These are phyloP conservation scores for Scomber scombrus DNA, from an alignment of 2,113 vertebrate species.

Conservation along the genomic window DNA sequence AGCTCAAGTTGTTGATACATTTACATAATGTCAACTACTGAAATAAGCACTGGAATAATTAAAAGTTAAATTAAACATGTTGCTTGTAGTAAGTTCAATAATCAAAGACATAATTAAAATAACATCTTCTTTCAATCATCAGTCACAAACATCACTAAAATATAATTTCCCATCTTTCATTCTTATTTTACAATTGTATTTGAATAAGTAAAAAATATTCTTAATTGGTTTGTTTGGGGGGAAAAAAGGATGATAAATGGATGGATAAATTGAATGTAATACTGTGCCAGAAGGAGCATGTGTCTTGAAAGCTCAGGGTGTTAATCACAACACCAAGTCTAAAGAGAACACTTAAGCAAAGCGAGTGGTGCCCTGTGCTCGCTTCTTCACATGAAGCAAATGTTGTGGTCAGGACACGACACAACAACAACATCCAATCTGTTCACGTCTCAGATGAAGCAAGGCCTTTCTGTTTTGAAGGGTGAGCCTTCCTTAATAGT, in stretches of 20 bases:
- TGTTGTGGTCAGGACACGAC: neutral
- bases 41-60: constrained; percentile 2
- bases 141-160: too few species aligned
- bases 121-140: too few species aligned
- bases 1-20: neutral
- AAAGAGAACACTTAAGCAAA: neutral
- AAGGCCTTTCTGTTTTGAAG: neutral
- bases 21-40: neutral
- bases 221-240: neutral
- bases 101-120: neutral
- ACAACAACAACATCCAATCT: constrained; percentile 12
- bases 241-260: neutral
- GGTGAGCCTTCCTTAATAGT: neutral
- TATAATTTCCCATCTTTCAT: neutral
- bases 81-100: neutral
- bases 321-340: too few species aligned
- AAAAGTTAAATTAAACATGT: neutral
- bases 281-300: neutral
- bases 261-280: neutral
- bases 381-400: constrained; percentile 9
- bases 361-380: neutral
- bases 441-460: neutral
- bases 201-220: neutral
- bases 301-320: neutral
- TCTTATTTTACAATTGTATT: neutral